Percentiles rank a stretch among this genome's conserved stretches.
phyloP scores from a whole-genome alignment of 2,888 invertebrate species.

The Dusona sp. region DNA sequence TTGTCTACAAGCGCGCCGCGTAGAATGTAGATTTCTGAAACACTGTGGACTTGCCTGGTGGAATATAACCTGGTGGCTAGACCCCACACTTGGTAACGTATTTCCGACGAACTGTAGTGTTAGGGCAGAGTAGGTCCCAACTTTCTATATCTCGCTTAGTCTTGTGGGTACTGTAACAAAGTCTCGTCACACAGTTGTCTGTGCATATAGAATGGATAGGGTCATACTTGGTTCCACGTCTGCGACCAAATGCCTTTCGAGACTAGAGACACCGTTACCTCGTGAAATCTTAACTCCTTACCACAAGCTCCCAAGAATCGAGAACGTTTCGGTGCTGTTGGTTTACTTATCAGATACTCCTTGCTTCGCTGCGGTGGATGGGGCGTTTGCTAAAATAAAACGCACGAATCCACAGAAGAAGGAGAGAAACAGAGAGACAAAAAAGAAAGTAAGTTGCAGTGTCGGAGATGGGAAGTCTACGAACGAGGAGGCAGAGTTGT shows the following conservation, averaged over 20 bases:
- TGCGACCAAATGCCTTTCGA: conserved; percentile 64
- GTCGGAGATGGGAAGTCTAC: neutral
- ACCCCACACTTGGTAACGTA: conserved; percentile 4
- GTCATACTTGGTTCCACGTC: conserved; percentile 73
- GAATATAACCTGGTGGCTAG: conserved; percentile 58
- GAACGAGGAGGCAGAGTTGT: conserved; percentile 4
- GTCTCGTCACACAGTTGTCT: conserved; percentile 83
- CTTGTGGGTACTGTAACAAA: conserved; percentile 79
- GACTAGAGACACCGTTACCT: conserved; percentile 62
- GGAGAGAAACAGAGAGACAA: conserved; percentile 12
- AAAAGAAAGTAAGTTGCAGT: conserved; percentile 7
- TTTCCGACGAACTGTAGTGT: conserved; percentile 17
- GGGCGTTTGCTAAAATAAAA: conserved; percentile 41
- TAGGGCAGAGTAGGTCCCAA: conserved; percentile 24
- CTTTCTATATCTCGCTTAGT: conserved; percentile 47
- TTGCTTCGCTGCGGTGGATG: conserved; percentile 28
- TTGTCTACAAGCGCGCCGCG: conserved; percentile 45
- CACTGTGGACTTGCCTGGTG: conserved; percentile 74
- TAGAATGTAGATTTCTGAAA: conserved; percentile 26
- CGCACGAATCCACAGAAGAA: conserved; percentile 5
- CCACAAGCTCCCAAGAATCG: conserved; percentile 44
- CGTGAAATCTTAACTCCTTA: conserved; percentile 80
- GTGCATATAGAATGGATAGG: conserved; percentile 80
- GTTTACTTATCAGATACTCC: conserved; percentile 68
- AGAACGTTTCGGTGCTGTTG: conserved; percentile 43